Conservation (phyloP, 2,113 vertebrate species). For the Phoenicopterus ruber region DNA sequence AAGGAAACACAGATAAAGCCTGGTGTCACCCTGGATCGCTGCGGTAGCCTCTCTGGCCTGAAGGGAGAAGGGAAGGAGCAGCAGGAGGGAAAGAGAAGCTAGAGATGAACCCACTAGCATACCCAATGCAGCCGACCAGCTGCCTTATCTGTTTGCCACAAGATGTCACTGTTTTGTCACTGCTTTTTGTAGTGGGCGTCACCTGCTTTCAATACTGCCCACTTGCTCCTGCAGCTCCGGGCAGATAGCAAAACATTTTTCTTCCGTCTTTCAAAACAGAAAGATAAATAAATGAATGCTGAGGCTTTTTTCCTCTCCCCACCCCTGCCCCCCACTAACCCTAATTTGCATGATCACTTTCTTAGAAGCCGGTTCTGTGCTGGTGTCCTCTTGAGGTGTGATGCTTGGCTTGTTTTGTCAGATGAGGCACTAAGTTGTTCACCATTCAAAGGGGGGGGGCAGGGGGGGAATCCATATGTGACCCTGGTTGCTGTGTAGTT, state of each 20-base stretch:
- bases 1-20: neutral
- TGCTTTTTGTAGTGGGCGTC: neutral
- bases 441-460: neutral
- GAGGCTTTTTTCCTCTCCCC: neutral
- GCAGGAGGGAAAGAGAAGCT: neutral
- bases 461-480: neutral
- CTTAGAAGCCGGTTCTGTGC: neutral
- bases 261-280: neutral
- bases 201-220: neutral
- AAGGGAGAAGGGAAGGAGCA: neutral
- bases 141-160: neutral
- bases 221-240: neutral
- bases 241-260: neutral
- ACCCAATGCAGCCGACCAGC: neutral
- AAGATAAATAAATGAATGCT: neutral
- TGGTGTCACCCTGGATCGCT: neutral
- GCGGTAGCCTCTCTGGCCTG: neutral
- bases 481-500: neutral
- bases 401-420: neutral
- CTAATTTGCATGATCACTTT: neutral
- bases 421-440: neutral
- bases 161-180: neutral
- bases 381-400: neutral
- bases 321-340: neutral
- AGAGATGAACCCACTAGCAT: neutral